Evolutionary conservation across 2,888 invertebrate genomes (phyloP).

Genomic region (Gymnosoma rotundatum): DNA sequence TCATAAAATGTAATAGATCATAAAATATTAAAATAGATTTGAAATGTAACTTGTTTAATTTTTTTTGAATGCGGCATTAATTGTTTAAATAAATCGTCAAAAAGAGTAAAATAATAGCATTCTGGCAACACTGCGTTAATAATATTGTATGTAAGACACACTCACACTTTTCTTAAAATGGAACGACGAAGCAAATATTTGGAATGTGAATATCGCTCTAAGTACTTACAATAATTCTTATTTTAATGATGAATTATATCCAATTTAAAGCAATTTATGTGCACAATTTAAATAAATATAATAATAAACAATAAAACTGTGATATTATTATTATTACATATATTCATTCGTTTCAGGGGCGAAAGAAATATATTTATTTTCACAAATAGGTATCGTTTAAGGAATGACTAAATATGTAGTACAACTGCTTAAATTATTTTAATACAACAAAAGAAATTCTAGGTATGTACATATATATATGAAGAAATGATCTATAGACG

Average conservation of each 20-base stretch:
- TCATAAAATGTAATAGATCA: no score
- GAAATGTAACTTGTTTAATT: no score
- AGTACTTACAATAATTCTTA: conserved; percentile 42
- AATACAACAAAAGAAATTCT: background rate
- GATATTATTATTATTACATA: conserved; percentile 32
- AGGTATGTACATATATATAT: no score
- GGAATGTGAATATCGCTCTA: conserved; percentile 21
- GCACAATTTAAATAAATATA: conserved; percentile 37
- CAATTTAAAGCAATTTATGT: conserved; percentile 60
- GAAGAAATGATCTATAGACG: background rate
- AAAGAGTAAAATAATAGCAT: no score
- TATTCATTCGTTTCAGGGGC: conserved; percentile 37
- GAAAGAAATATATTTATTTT: conserved; percentile 23
- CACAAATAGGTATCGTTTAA: background rate
- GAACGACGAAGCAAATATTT: conserved; percentile 33
- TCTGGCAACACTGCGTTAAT: no score
- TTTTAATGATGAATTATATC: conserved; percentile 46
- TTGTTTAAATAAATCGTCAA: no score
- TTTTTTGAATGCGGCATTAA: no score
- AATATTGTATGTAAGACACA: conserved; percentile 3
- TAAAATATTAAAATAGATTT: no score
- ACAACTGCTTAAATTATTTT: conserved; percentile 5
- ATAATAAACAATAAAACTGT: conserved; percentile 33
- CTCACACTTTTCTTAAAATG: conserved; percentile 1
- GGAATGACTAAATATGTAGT: conserved; percentile 17